Evolutionary conservation across 2,888 invertebrate species (phyloP).

Genomic region (Coenonympha glycerion): DNA sequence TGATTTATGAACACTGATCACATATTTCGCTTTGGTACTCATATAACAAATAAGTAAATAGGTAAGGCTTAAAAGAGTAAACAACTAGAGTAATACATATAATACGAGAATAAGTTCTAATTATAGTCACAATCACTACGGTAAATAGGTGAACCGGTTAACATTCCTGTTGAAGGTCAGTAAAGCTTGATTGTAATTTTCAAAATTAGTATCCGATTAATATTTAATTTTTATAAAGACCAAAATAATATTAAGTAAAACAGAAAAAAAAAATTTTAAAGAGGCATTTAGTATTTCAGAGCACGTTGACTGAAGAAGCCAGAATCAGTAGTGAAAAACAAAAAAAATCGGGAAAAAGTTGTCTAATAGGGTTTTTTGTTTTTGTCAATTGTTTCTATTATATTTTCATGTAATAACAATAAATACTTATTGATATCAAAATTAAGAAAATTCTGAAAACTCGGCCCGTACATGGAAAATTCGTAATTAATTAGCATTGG

Average conservation of each 20-base stretch:
- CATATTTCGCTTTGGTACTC: too few relatives aligned
- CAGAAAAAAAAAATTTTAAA: background rate
- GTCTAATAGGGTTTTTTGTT: too few relatives aligned
- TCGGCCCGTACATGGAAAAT: too few relatives aligned
- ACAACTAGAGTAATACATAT: background rate
- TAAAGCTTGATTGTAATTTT: background rate
- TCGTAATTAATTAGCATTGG: background rate
- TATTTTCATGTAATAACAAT: too few relatives aligned
- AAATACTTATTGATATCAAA: too few relatives aligned
- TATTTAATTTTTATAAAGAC: background rate
- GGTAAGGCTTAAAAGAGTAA: background rate
- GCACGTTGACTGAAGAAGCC: too few relatives aligned
- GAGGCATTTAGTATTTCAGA: background rate
- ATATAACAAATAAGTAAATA: too few relatives aligned
- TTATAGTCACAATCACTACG: background rate
- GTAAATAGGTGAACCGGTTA: background rate
- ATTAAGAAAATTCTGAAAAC: too few relatives aligned
- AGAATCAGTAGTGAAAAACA: too few relatives aligned
- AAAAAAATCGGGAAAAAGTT: too few relatives aligned
- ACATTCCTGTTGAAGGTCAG: conserved; percentile 3
- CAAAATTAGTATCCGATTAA: background rate
- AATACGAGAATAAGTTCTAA: background rate
- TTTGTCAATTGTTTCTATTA: too few relatives aligned
- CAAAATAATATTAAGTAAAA: background rate
- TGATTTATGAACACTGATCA: too few relatives aligned